Conservation (phyloP, 2,888 invertebrate species). For the Drosophila gaucha region DNA sequence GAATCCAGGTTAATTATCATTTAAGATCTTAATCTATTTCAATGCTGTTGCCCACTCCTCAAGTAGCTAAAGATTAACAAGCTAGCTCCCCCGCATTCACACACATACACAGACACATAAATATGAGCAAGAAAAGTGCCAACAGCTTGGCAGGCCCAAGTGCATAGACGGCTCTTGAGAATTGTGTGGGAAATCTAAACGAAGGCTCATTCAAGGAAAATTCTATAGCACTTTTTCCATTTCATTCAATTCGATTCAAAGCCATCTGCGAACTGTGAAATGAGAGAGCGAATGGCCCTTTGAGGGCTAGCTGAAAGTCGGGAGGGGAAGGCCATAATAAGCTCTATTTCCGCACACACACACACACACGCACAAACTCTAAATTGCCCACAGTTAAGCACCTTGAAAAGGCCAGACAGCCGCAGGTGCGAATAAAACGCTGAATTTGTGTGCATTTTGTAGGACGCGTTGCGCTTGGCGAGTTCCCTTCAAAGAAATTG, state of each 20-base stretch:
- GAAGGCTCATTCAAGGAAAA: constrained; percentile 65
- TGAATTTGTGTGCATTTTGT: constrained; percentile 76
- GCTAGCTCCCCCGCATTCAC: constrained; percentile 1
- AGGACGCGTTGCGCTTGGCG: constrained; percentile 51
- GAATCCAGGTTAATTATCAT: constrained; percentile 29
- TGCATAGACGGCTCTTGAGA: constrained; percentile 56
- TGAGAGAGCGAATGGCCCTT: constrained; percentile 59
- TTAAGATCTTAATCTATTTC: constrained; percentile 36
- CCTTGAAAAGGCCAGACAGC: constrained; percentile 44
- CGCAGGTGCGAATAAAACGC: constrained; percentile 77
- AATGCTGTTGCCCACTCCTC: not conserved
- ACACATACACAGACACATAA: constrained; percentile 22
- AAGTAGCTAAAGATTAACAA: constrained; percentile 26
- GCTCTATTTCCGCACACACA: constrained; percentile 70
- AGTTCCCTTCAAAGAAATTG: constrained; percentile 63
- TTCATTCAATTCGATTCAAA: constrained; percentile 68
- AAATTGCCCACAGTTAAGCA: constrained; percentile 64
- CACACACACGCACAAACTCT: constrained; percentile 19
- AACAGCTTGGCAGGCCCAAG: constrained; percentile 27
- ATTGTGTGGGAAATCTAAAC: constrained; percentile 72
- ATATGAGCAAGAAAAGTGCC: constrained; percentile 46
- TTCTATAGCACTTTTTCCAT: constrained; percentile 67
- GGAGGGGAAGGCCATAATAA: constrained; percentile 56
- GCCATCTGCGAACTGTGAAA: constrained; percentile 66
- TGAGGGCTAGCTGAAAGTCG: constrained; percentile 42